A percentile compares a stretch with the other conserved stretches of the same genome.
These are phyloP conservation scores for Ctena decussata DNA, from an alignment of 2,888 invertebrate species.

Conservation along the genomic window DNA sequence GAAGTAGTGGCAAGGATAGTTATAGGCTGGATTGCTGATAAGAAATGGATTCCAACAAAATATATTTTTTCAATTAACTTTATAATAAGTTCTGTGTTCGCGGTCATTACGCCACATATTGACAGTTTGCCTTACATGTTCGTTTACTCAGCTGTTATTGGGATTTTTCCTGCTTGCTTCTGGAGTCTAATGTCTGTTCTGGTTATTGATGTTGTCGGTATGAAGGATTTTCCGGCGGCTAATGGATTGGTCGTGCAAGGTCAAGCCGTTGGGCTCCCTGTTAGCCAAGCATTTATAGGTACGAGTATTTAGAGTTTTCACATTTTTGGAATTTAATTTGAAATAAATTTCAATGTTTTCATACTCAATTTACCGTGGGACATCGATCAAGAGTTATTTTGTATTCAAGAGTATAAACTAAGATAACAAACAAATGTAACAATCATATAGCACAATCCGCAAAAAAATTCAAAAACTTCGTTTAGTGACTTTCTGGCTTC, in stretches of 20 bases:
- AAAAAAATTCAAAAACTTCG: no score
- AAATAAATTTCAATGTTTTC: no score
- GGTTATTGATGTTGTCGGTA: slow-evolving; percentile 14
- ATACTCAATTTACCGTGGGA: no score
- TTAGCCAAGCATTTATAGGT: slow-evolving; percentile 21
- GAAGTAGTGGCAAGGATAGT: not conserved
- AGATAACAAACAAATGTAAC: no score
- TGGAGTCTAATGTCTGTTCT: slow-evolving; percentile 25
- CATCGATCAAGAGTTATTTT: no score
- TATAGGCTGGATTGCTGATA: slow-evolving; percentile 2
- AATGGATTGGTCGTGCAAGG: slow-evolving; percentile 17
- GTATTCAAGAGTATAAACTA: no score
- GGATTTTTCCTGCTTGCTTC: slow-evolving; percentile 25
- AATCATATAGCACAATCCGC: no score
- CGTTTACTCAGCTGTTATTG: slow-evolving; percentile 19
- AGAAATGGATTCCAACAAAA: not conserved
- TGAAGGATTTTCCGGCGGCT: slow-evolving; percentile 26
- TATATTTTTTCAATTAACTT: not conserved
- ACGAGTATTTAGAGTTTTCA: not conserved
- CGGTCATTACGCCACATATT: not conserved
- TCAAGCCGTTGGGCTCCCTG: not conserved
- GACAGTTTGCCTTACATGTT: not conserved
- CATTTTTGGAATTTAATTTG: no score
- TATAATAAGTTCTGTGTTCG: not conserved
- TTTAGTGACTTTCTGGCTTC: no score